These are phyloP conservation scores for Aegithalos caudatus DNA, from an alignment of 2,113 vertebrate species.

Conservation along the genomic window DNA sequence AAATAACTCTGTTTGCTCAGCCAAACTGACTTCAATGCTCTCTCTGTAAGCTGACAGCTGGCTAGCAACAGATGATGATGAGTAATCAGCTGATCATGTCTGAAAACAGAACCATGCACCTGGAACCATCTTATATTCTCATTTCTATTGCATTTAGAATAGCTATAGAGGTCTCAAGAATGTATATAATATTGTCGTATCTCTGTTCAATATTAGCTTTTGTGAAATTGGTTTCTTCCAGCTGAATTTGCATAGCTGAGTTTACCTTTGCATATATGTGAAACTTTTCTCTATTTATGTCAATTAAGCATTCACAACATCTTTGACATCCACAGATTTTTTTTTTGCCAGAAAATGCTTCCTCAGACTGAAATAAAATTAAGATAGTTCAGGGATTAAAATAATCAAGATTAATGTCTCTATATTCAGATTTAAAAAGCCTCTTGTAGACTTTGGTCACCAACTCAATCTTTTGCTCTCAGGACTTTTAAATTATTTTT, in stretches of 20 bases:
- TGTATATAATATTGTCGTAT: neutral
- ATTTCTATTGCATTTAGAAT: neutral
- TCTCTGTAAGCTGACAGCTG: constrained; percentile 49
- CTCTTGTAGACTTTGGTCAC: neutral
- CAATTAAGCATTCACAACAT: neutral
- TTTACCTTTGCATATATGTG: neutral
- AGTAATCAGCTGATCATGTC: constrained; percentile 46
- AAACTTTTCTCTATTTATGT: neutral
- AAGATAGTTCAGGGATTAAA: neutral
- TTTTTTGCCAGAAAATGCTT: neutral
- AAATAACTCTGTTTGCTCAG: constrained; percentile 64
- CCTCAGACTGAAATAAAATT: neutral
- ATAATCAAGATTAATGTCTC: neutral
- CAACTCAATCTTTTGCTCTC: neutral
- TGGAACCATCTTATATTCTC: neutral
- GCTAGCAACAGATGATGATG: constrained; percentile 49
- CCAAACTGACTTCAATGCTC: constrained; percentile 43
- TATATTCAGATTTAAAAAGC: neutral
- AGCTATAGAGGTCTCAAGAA: neutral
- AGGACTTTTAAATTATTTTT: neutral
- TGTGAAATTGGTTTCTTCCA: neutral
- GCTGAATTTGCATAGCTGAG: neutral
- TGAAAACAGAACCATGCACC: constrained; percentile 47
- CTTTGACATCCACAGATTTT: neutral
- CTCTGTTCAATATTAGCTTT: neutral